Evolutionary conservation across 2,888 invertebrate species (phyloP).

Genomic region (Oeneis ivallda): DNA sequence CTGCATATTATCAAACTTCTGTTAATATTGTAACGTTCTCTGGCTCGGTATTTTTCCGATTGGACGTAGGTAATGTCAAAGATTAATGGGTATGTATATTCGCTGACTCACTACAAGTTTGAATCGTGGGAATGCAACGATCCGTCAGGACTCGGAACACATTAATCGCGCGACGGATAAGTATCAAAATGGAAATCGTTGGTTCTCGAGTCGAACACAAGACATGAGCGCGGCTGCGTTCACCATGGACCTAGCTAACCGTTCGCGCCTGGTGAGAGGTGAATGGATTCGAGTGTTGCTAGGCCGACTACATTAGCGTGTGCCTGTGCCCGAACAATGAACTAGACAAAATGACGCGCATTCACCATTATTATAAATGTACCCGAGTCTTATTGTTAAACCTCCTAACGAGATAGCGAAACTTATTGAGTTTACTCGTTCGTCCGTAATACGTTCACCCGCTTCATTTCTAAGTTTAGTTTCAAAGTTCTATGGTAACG

Average conservation of each 20-base stretch:
- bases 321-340: slow-evolving; percentile 78
- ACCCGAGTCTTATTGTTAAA: neutral
- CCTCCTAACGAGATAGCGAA: neutral
- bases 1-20: neutral
- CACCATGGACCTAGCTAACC: slow-evolving; percentile 55
- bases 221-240: slow-evolving; percentile 39
- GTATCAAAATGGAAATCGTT: slow-evolving; percentile 36
- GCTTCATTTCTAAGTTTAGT: slow-evolving; percentile 10
- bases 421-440: slow-evolving; percentile 7
- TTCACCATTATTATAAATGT: slow-evolving; percentile 11
- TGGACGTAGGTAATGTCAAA: neutral
- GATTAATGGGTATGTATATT: slow-evolving; percentile 19
- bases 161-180: slow-evolving; percentile 30
- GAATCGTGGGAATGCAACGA: slow-evolving; percentile 40
- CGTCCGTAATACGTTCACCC: neutral
- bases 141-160: slow-evolving; percentile 24
- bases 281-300: slow-evolving; percentile 77
- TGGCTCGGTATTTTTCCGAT: slow-evolving; percentile 8
- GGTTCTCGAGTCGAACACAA: slow-evolving; percentile 38
- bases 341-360: slow-evolving; percentile 53
- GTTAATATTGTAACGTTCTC: neutral
- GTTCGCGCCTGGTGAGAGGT: slow-evolving; percentile 79
- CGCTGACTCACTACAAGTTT: slow-evolving; percentile 36
- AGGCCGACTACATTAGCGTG: slow-evolving; percentile 74
- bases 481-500: neutral